Base-by-base conservation (phyloP, 2,888 invertebrate genomes). In the Nudaria mundana region DNA sequence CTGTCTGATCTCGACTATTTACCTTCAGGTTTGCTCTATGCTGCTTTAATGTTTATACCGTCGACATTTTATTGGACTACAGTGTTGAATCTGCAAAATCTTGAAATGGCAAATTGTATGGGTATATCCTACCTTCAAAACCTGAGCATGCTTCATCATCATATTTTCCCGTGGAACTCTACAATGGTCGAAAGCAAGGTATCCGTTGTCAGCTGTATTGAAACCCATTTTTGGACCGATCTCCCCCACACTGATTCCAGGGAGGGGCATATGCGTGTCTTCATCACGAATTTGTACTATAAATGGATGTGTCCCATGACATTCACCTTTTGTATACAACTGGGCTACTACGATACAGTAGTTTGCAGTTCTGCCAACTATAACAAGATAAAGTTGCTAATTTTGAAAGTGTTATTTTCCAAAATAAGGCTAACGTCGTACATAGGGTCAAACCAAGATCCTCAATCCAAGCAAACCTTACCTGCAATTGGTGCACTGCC, bases 191-290 rank as follows among this genome's bases (percentile, higher is more conserved):
- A 98, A 94, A 0, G 94, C 94, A 30, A 98, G 86, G 75, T 94
- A 98, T 0, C 98, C 98, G 79, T 98, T 98, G 68, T 98, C 97
- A 13, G 94, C 93, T 0, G 92, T 92, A 58, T 95, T 94, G 92
- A 96, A 96, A 6, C 97, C 97, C 56, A 98, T 89, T 74, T 97
- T 97, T 0, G 95, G 93, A 0, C 98, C 98, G 55, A 98, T 97
- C 75, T 98, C 98, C 0, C 98, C 98, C 36, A 98, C 92, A 70
- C 93, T 94, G 38, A 98, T 93, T 64, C 97, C 97, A 3, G 93
- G 92, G 63, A 97, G 63, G 0, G 97, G 96, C 69, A 91, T 84
- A 66, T 98, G 97, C 0, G 96, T 96, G 5, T 96, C 93, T 66
- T 93, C 91, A 63, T 97, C 94, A 44, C 98, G 90, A 8, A 98